These are phyloP conservation scores for Actenoides lindsayi DNA, from an alignment of 2,113 vertebrate species.

Conservation along the genomic window DNA sequence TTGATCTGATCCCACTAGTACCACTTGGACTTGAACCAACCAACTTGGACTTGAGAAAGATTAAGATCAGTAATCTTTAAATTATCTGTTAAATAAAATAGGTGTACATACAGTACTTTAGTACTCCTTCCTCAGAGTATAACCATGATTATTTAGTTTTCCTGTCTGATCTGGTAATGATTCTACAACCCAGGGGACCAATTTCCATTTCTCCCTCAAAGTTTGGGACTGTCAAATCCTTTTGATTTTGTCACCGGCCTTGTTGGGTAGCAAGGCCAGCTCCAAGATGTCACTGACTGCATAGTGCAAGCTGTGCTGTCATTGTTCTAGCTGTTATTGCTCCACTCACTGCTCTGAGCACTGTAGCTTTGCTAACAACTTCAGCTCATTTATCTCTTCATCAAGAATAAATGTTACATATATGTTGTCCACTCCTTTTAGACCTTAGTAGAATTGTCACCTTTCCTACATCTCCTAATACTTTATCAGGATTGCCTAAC, in stretches of 20 bases:
- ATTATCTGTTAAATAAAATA: not conserved
- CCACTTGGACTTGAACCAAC: not conserved
- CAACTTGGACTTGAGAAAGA: not conserved
- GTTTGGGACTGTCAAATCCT: not conserved
- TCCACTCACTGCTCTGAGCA: not conserved
- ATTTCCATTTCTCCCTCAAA: not conserved
- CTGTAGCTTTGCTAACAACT: not conserved
- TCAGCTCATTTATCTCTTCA: not conserved
- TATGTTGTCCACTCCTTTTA: not conserved
- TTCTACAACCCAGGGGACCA: not conserved
- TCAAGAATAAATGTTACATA: not conserved
- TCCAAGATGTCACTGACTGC: not conserved
- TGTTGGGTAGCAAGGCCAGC: not conserved
- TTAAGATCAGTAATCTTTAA: not conserved
- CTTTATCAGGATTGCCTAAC: not conserved
- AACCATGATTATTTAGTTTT: not conserved
- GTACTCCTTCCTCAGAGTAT: not conserved
- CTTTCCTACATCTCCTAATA: not conserved
- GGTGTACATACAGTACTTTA: not conserved
- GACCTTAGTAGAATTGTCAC: not conserved
- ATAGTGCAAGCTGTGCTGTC: not conserved
- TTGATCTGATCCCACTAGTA: not conserved
- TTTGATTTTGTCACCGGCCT: not conserved
- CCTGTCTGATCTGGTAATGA: not conserved
- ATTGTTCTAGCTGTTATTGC: not conserved